Base-by-base conservation (phyloP, 2,797 vertebrate species). In the Thamnophis elegans region DNA sequence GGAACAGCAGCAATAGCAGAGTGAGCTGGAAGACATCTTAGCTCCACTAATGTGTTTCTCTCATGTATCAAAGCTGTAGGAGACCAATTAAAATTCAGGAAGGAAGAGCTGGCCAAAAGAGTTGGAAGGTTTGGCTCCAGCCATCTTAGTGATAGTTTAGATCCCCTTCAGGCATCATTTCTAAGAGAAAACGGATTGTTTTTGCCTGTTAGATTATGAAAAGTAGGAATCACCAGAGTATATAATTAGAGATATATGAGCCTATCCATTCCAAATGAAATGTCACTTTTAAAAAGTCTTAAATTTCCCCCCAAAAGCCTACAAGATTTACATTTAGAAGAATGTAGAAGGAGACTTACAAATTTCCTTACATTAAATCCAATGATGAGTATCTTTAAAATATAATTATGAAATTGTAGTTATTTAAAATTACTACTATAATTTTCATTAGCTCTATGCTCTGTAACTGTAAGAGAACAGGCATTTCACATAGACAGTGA, bases 31-130 rank as follows among this genome's bases (percentile, higher is more conserved):
- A 89, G 58, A 96, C 96, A 95, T 95, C 96, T 96, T 96, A 95
- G 95, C 96, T 97, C 97, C 95, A 97, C 97, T 98, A 97, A 96
- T 97, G 97, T 97, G 96, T 97, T 82, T 96, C 96, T 96, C 97
- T 73, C 97, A 96, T 98, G 97, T 96, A 97, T 95, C 96, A 96
- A 97, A 97, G 96, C 97, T 97, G 97, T 97, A 96, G 97, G 97
- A 96, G 97, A 96, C 97, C 97, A 97, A 98, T 98, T 98, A 97
- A 97, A 96, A 98, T 97, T 97, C 97, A 97, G 96, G 95, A 95
- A 96, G 96, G 94, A 95, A 96, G 94, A 78, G 60, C 92, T 94
- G 97, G 96, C 96, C 60, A 82, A 68, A 94, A 95, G 97, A 97
- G 97, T 97, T 98, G 97, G 96, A 97, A 91, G 94, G 95, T 96